Base-by-base conservation (phyloP, 2,888 invertebrate genomes). In the Diarsia mendica region DNA sequence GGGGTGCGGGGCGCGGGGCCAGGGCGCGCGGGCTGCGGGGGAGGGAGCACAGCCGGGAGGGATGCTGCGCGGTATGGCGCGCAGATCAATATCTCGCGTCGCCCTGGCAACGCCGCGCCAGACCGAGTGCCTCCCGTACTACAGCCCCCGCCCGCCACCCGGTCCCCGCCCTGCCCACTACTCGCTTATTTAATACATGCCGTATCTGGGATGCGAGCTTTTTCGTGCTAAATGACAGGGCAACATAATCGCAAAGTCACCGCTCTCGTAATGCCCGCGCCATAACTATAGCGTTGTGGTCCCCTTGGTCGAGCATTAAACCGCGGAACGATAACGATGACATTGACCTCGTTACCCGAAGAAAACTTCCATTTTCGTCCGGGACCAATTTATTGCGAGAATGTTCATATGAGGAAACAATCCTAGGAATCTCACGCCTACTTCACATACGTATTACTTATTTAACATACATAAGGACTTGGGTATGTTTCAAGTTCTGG, bases 51-150 rank as follows among this genome's bases (percentile, higher is more conserved):
- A 93, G 93, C 94, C 94, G 94, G 95, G 94, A 91, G 96, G 96
- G 96, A 96, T 96, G 96, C 96, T 96, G 95, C 94, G 95, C 94
- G 92, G 93, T 79, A 63, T 64, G 80, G 86, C 90, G 95, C 95
- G 95, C 95, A 94, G 96, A 95, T 96, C 96, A 93, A 96, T 96
- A 95, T 95, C 95, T 94, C 94, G 91, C 93, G 97, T 97, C 95
- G 93, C 97, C 96, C 96, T 96, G 97, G 96, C 94, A 94, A 97
- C 97, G 97, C 96, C 96, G 96, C 95, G 96, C 97, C 96, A 97
- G 97, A 97, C 97, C 96, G 97, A 97, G 97, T 97, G 97, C 96
- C 97, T 97, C 97, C 95, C 94, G 96, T 96, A 95, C 96, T 96
- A 95, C 95, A 94, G 93, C 93, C 91, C 89, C 89, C 82, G 88